phyloP scores from a whole-genome alignment of 2,888 invertebrate species.

The Heliconius cydno region DNA sequence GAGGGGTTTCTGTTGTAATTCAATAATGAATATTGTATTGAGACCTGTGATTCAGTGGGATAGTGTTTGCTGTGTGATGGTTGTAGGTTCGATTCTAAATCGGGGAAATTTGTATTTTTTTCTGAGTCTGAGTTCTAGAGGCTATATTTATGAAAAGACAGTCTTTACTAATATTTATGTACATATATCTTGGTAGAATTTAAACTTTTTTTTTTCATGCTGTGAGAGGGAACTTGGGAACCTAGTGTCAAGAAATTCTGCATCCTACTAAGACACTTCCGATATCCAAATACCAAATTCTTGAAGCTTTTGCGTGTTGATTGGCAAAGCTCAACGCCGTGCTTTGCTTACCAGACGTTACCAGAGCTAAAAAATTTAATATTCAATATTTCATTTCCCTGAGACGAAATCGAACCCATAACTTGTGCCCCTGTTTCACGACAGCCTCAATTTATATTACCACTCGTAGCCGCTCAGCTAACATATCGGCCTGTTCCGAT shows the following conservation, averaged over 20 bases:
- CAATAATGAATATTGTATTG: slow-evolving; percentile 13
- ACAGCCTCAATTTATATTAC: neutral
- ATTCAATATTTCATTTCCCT: neutral
- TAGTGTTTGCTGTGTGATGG: neutral
- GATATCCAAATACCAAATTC: no score
- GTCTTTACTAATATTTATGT: neutral
- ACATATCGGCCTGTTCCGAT: no score
- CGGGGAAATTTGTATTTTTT: neutral
- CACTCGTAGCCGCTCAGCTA: no score
- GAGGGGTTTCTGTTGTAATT: slow-evolving; percentile 18
- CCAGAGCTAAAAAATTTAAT: neutral
- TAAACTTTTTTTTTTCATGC: neutral
- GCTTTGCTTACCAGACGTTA: neutral
- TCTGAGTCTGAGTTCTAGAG: neutral
- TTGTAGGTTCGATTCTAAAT: neutral
- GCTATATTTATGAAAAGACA: neutral
- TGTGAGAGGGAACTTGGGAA: no score
- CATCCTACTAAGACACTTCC: no score
- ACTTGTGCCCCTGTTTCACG: neutral
- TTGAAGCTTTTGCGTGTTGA: no score
- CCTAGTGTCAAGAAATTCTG: no score
- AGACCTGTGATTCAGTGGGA: neutral
- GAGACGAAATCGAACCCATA: neutral
- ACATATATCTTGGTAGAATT: neutral
- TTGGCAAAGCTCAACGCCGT: no score